Base-by-base conservation (phyloP, 2,888 invertebrate genomes). In the Graphium colonna region DNA sequence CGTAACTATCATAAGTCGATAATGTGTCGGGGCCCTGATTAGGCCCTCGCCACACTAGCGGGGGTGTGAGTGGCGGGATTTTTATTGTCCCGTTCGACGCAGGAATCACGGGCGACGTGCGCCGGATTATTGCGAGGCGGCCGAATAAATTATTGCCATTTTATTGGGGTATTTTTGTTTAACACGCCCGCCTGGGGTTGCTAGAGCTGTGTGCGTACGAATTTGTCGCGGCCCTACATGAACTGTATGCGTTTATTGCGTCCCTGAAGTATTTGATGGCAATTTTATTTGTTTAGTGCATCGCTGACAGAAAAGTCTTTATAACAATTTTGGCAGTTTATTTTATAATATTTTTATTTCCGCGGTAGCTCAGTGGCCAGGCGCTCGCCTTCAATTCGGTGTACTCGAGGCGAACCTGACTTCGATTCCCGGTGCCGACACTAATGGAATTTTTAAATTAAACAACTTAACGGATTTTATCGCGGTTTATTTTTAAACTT, bases 111-210 rank as follows among this genome's bases (percentile, higher is more conserved):
- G 59, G 60, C 63, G 64, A 58, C 63, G 62, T 60, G 62, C 62
- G 54, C 58, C 61, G 75, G 80, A 79, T 83, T 82, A 83, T 70
- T 60, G 57, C 60, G 64, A 64, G 58, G 64, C 68, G 67, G 64
- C 71, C 71, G 80, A 78, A 83, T 79, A 80, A 70, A 79, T 82
- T 78, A 83, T 76, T 65, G 69, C 55, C 67, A 66, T 79, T 81
- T 78, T 68, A 80, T 67, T 65, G 58, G 59, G 57, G 58, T 49
- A 43, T 45, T 55, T 38, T 50, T 48, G 47, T 49, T 48, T 44
- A 49, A 33, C 53, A 49, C 49, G 39, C 44, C 39, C 16, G 26
- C 28, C 46, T 18, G 7, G 48, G 45, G 55, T 48, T 52, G 48
- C 52, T 26, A 13, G 36, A 12, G 5, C 18, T 36, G 18, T 18